These are phyloP conservation scores for Gymnobelideus leadbeateri DNA, from an alignment of 2,113 vertebrate genomes.

Conservation along the genomic window DNA sequence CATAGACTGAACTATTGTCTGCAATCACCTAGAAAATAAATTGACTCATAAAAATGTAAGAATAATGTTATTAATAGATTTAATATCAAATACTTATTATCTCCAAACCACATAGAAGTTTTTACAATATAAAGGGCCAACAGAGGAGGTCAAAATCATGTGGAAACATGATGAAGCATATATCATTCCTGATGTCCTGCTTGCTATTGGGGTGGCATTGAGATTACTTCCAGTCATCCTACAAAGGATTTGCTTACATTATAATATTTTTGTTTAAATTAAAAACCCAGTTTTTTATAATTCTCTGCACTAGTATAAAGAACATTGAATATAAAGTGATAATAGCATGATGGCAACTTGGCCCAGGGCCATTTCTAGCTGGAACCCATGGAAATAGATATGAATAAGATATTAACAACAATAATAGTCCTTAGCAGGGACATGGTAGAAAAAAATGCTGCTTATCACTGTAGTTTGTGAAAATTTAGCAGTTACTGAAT, in stretches of 20 bases:
- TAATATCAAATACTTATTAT: neutral
- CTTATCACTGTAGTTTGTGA: neutral
- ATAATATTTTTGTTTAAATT: neutral
- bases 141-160: neutral
- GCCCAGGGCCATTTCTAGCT: neutral
- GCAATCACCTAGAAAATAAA: neutral
- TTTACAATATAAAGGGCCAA: neutral
- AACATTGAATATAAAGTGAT: neutral
- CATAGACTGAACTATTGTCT: neutral
- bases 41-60: neutral
- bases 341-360: neutral
- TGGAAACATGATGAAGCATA: neutral
- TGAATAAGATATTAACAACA: neutral
- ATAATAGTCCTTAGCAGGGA: neutral
- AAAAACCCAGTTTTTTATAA: neutral
- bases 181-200: neutral
- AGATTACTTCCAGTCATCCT: neutral
- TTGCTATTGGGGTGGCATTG: neutral
- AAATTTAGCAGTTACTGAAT: neutral
- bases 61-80: neutral
- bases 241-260: neutral
- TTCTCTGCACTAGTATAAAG: neutral
- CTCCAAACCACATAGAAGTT: neutral
- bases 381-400: neutral
- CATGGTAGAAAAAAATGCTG: neutral